Conservation (phyloP, 1,140 invertebrate species). For the Heliconius congener region DNA sequence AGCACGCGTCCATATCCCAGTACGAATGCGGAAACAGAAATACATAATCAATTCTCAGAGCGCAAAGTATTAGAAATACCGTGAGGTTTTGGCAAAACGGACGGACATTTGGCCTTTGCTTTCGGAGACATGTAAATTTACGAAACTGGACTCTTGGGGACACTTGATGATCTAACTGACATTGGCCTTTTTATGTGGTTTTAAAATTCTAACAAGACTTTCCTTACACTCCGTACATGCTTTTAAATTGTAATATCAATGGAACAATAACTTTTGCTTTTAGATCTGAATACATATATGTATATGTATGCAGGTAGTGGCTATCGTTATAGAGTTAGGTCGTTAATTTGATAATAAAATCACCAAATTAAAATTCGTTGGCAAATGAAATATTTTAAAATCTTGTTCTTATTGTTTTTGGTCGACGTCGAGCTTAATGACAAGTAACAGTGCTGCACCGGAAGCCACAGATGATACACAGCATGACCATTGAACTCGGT, state of each 20-base stretch:
- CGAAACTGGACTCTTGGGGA: slow-evolving; percentile 2
- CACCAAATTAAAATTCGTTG: not conserved
- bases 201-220: not conserved
- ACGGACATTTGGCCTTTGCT: not conserved
- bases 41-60: slow-evolving; percentile 21
- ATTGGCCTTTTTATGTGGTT: slow-evolving; percentile 17
- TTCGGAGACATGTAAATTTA: slow-evolving; percentile 17
- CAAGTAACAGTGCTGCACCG: not conserved
- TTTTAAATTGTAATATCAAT: not conserved
- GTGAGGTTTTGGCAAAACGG: slow-evolving; percentile 1
- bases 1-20: slow-evolving; percentile 13
- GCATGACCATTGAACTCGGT: not conserved
- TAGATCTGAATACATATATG: not conserved
- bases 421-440: not conserved
- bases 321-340: too few relatives aligned
- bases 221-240: not conserved
- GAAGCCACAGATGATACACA: not conserved
- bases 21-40: slow-evolving; percentile 24
- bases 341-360: too few relatives aligned
- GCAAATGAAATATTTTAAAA: not conserved
- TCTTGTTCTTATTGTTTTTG: not conserved
- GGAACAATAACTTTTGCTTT: not conserved
- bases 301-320: not conserved
- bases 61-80: slow-evolving; percentile 23
- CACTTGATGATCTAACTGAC: slow-evolving; percentile 18